Percentiles rank a stretch among this genome's conserved stretches.
These are phyloP conservation scores for Cephalopholis sonnerati DNA, from an alignment of 2,113 vertebrate genomes.

Conservation along the genomic window DNA sequence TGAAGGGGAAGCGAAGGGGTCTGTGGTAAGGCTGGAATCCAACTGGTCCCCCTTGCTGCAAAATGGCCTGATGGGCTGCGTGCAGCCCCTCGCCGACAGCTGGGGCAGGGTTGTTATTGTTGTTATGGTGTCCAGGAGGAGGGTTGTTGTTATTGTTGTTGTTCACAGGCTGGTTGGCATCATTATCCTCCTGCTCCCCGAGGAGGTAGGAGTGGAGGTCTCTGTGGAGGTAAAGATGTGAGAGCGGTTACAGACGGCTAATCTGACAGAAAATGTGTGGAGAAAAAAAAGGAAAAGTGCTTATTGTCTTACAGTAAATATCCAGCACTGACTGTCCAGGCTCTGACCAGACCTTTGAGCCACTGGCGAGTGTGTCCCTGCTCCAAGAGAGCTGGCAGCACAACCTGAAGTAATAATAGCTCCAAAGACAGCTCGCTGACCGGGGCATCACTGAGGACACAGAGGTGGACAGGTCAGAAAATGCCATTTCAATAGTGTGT, in stretches of 20 bases:
- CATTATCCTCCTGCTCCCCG: conserved; percentile 97
- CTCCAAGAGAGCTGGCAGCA: conserved; percentile 96
- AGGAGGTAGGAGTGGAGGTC: conserved; percentile 98
- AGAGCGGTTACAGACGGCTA: not conserved
- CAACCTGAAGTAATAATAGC: conserved; percentile 97
- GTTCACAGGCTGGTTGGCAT: conserved; percentile 93
- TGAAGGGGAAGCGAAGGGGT: conserved; percentile 94
- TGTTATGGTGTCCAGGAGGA: conserved; percentile 86
- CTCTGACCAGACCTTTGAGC: conserved; percentile 97
- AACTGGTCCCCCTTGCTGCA: conserved; percentile 97
- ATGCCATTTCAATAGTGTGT: not conserved
- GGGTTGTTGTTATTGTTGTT: conserved; percentile 90
- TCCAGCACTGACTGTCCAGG: conserved; percentile 97
- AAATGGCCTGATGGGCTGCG: conserved; percentile 98
- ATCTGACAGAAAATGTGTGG: not conserved
- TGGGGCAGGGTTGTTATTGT: conserved; percentile 93
- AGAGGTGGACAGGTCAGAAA: conserved; percentile 26
- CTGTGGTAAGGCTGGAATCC: conserved; percentile 98
- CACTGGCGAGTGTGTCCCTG: conserved; percentile 98
- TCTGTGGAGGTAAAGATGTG: conserved; percentile 73
- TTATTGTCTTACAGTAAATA: conserved; percentile 92
- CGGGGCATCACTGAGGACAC: conserved; percentile 91
- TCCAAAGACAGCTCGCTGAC: conserved; percentile 98
- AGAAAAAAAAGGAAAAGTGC: not conserved
- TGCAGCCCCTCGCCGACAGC: conserved; percentile 96